Evolutionary conservation across 2,888 invertebrate genomes (phyloP).

Genomic region (Notocelia uddmanniana): DNA sequence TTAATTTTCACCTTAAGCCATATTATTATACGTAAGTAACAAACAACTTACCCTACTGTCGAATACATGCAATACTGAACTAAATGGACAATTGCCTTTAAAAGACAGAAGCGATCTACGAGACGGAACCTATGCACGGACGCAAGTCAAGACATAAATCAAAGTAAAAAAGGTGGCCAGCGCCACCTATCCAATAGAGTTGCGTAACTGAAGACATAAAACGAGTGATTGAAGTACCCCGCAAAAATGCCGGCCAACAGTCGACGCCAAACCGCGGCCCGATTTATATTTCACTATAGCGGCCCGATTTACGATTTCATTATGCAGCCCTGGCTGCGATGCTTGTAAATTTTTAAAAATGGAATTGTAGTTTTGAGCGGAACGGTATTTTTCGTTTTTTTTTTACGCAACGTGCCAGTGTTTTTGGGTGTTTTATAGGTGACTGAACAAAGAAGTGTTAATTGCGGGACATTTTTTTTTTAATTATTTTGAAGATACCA

Average conservation of each 20-base stretch:
- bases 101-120: too few relatives aligned
- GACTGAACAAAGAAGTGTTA: neutral
- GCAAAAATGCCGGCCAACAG: conserved; percentile 77
- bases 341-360: conserved; percentile 47
- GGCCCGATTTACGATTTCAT: conserved; percentile 78
- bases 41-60: too few relatives aligned
- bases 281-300: conserved; percentile 75
- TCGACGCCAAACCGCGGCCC: conserved; percentile 74
- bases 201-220: conserved; percentile 53
- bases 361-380: conserved; percentile 41
- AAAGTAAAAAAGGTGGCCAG: neutral
- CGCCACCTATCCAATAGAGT: conserved; percentile 37
- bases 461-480: neutral
- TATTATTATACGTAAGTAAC: too few relatives aligned
- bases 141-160: too few relatives aligned
- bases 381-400: conserved; percentile 18
- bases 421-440: conserved; percentile 9
- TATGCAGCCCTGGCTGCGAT: conserved; percentile 56
- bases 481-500: neutral
- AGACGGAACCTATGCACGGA: too few relatives aligned
- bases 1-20: too few relatives aligned
- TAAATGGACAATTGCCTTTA: too few relatives aligned
- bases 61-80: too few relatives aligned
- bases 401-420: conserved; percentile 23
- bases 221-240: conserved; percentile 74